These are phyloP conservation scores for Elmis aenea DNA, from an alignment of 2,888 invertebrate genomes.

Conservation along the genomic window DNA sequence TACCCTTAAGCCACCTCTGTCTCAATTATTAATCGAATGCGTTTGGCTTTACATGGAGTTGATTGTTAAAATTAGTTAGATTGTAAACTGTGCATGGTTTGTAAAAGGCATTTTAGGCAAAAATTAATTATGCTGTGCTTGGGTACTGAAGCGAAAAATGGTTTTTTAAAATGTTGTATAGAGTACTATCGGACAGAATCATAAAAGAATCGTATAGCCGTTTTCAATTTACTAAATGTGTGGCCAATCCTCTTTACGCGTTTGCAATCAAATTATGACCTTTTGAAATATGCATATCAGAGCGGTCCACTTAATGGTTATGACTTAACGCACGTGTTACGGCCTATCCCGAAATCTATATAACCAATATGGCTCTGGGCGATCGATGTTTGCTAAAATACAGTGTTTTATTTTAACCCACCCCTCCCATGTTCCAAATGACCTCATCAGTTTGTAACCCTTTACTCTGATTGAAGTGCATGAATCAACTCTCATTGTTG, in stretches of 20 bases:
- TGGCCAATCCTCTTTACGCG: constrained; percentile 23
- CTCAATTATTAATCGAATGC: too few relatives aligned
- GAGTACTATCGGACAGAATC: too few relatives aligned
- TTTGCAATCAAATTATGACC: constrained; percentile 28
- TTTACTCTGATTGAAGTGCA: constrained; percentile 39
- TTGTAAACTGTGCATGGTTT: too few relatives aligned
- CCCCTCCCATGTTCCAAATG: constrained; percentile 26
- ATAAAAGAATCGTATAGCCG: too few relatives aligned
- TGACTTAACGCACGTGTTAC: constrained; percentile 18
- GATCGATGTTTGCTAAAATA: constrained; percentile 19
- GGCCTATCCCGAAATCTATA: too few relatives aligned
- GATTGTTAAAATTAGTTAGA: too few relatives aligned
- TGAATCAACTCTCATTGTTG: constrained; percentile 39
- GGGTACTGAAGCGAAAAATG: too few relatives aligned
- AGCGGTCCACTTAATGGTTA: constrained; percentile 21
- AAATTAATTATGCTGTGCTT: too few relatives aligned
- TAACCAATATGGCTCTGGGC: constrained; percentile 14
- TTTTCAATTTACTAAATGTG: constrained; percentile 26
- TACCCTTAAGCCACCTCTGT: too few relatives aligned
- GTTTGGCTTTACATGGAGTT: too few relatives aligned
- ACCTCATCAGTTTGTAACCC: constrained; percentile 41
- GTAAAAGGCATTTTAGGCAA: too few relatives aligned
- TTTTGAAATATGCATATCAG: constrained; percentile 28
- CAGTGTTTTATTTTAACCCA: constrained; percentile 18
- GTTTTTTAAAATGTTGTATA: too few relatives aligned